These are phyloP conservation scores for Polypedilum pembai DNA, from an alignment of 1,140 invertebrate species.

Conservation along the genomic window DNA sequence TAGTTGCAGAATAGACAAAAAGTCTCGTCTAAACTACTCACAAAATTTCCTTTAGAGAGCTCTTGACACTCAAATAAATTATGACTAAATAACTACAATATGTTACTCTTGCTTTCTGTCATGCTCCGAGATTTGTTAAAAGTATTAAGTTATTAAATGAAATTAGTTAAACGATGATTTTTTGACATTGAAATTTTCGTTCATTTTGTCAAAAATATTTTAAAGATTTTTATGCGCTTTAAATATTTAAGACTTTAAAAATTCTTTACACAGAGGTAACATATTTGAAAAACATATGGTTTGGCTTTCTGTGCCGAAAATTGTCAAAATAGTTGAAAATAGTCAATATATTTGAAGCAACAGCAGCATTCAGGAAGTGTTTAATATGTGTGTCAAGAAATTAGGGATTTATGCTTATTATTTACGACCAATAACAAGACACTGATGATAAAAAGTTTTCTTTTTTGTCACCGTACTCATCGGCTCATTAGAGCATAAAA, in stretches of 20 bases:
- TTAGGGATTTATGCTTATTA: too few relatives aligned
- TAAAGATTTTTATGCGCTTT: too few relatives aligned
- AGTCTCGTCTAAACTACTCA: background rate
- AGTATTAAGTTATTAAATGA: constrained; percentile 9
- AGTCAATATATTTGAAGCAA: background rate
- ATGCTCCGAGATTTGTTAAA: background rate
- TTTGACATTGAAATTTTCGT: too few relatives aligned
- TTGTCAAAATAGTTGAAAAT: constrained; percentile 19
- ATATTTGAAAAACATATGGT: background rate
- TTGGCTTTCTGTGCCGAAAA: background rate
- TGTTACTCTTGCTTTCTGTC: background rate
- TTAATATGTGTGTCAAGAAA: background rate
- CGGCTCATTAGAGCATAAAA: too few relatives aligned
- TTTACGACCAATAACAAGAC: too few relatives aligned
- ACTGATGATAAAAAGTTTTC: too few relatives aligned
- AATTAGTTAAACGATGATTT: background rate
- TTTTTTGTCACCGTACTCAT: too few relatives aligned
- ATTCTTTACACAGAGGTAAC: too few relatives aligned
- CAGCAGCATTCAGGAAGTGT: background rate
- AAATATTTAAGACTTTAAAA: too few relatives aligned
- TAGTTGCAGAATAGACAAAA: background rate
- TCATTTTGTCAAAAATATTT: too few relatives aligned
- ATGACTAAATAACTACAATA: background rate
- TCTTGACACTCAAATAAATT: background rate
- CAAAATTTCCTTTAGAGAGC: too few relatives aligned